Evolutionary conservation across 2,888 invertebrate genomes (phyloP).

Genomic region (Orthosia cruda): DNA sequence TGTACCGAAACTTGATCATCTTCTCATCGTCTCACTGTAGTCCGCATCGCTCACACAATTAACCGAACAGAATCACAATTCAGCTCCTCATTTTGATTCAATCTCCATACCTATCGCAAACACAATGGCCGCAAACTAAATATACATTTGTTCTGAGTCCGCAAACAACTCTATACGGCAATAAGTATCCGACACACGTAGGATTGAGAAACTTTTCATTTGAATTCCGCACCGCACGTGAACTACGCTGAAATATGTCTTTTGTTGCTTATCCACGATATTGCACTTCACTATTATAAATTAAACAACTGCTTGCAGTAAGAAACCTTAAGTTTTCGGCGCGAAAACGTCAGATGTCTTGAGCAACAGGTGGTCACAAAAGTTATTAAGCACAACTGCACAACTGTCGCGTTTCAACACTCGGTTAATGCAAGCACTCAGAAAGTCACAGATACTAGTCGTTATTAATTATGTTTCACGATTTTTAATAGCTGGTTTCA

Average conservation of each 20-base stretch:
- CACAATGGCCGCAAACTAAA: conserved; percentile 86
- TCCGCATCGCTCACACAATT: conserved; percentile 81
- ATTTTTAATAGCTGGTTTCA: conserved; percentile 43
- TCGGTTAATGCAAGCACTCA: conserved; percentile 72
- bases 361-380: conserved; percentile 81
- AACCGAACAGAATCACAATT: conserved; percentile 68
- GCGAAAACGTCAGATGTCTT: conserved; percentile 83
- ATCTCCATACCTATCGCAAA: conserved; percentile 78
- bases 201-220: conserved; percentile 82
- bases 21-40: conserved; percentile 86
- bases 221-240: conserved; percentile 77
- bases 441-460: conserved; percentile 67
- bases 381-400: conserved; percentile 72
- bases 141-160: conserved; percentile 80
- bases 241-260: conserved; percentile 78
- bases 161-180: conserved; percentile 83
- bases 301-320: conserved; percentile 59
- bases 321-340: conserved; percentile 77
- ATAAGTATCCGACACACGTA: conserved; percentile 89
- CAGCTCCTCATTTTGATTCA: conserved; percentile 78
- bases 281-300: conserved; percentile 57
- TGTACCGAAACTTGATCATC: conserved; percentile 94
- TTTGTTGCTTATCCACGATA: conserved; percentile 59
- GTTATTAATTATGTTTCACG: conserved; percentile 70
- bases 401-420: conserved; percentile 78